Conservation (phyloP, 2,888 invertebrate species). For the Aromia moschata region DNA sequence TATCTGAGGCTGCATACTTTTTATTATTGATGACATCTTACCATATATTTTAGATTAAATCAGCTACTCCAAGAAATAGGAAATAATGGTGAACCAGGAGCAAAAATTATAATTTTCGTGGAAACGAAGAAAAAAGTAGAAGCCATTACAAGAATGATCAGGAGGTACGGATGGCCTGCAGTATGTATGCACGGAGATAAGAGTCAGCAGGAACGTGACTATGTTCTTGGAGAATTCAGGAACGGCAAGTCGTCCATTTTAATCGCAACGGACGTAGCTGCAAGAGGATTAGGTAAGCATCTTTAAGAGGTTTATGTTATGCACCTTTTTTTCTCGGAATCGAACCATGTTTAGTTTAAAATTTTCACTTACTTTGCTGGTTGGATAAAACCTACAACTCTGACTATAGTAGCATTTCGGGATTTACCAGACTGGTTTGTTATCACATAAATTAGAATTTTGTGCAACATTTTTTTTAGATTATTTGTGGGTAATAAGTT, state of each 20-base stretch:
- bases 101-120: slow-evolving; percentile 95
- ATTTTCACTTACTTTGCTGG: slow-evolving; percentile 8
- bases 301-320: neutral
- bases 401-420: slow-evolving; percentile 51
- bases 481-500: too few species aligned
- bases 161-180: slow-evolving; percentile 79
- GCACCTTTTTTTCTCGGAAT: slow-evolving; percentile 17
- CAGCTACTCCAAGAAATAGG: slow-evolving; percentile 83
- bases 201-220: slow-evolving; percentile 93
- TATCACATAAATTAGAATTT: neutral
- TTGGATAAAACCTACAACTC: slow-evolving; percentile 15
- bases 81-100: slow-evolving; percentile 80
- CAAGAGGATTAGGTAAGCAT: slow-evolving; percentile 90
- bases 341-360: slow-evolving; percentile 44
- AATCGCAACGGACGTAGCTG: slow-evolving; percentile 98
- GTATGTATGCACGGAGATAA: slow-evolving; percentile 96
- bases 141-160: slow-evolving; percentile 81
- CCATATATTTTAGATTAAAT: slow-evolving; percentile 69
- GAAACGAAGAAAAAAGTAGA: slow-evolving; percentile 93
- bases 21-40: neutral
- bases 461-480: too few species aligned
- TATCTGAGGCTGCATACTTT: neutral
- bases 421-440: slow-evolving; percentile 62
- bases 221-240: slow-evolving; percentile 89
- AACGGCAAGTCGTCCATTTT: slow-evolving; percentile 88